Conservation (phyloP, 2,888 invertebrate genomes). For the Imbricaverruca yamaguchii region DNA sequence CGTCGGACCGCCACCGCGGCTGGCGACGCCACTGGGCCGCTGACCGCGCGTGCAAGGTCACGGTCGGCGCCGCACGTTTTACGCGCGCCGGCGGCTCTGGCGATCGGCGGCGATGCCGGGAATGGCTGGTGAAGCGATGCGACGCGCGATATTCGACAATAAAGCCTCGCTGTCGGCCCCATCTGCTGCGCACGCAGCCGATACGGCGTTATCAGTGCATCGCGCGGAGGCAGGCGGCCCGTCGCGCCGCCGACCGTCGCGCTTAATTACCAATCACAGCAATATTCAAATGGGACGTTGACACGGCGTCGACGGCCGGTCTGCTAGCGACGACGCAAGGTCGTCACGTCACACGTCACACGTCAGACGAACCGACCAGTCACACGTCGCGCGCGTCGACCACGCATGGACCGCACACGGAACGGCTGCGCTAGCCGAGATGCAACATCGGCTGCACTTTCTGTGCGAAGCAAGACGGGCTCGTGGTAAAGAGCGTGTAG, state of each 20-base stretch:
- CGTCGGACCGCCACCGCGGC: background rate
- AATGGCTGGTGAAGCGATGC: background rate
- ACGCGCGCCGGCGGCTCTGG: background rate
- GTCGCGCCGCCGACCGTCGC: background rate
- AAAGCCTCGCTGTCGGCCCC: background rate
- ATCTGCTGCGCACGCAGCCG: background rate
- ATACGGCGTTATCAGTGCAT: background rate
- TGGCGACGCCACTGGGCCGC: background rate
- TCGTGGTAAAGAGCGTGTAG: too few relatives aligned
- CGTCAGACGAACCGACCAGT: too few relatives aligned
- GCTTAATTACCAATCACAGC: constrained; percentile 3
- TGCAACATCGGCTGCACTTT: too few relatives aligned
- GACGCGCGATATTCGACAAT: background rate
- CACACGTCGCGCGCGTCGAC: too few relatives aligned
- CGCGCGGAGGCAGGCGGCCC: background rate
- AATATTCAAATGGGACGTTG: background rate
- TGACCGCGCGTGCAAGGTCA: constrained; percentile 3
- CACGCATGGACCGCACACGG: background rate
- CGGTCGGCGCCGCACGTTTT: background rate
- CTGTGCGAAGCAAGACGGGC: too few relatives aligned
- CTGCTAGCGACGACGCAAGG: background rate
- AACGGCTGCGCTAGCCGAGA: too few relatives aligned
- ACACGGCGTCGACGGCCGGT: background rate
- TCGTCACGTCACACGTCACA: background rate
- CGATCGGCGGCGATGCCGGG: background rate